Base-by-base conservation (phyloP, 2,888 invertebrate species). In the Carpatolechia fugitivella region DNA sequence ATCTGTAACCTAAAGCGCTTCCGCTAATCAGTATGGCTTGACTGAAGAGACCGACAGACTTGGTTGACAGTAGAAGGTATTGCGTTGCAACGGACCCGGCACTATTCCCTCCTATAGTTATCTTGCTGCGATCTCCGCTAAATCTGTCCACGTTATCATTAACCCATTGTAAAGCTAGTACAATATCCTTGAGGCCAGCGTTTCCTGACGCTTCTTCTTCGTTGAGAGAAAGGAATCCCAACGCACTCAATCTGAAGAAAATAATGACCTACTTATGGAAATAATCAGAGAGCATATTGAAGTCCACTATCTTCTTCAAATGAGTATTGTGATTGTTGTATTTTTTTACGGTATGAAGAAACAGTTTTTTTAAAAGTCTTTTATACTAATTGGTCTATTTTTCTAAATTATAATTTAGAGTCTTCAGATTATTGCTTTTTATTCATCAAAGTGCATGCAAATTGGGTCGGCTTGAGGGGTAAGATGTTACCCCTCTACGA, bases 41-140 rank as follows among this genome's bases (percentile, higher is more conserved):
- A 24, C 69, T 59, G 41, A 70, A 70, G n/a, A 69, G 62, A 52
- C 71, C 72, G 46, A 54, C 60, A 1, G 78, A 59, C 60, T 71
- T 63, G 11, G 71, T 65, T 1, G 78, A 69, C 18, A 82, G 52
- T 55, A 71, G 63, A 52, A 79, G 64, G 46, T 68, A 72, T 56
- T 80, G 76, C 11, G 66, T 69, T 53, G 76, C 61, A 1, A 69
- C 69, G 5, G 74, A 69, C 5, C 80, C 80, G 1, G 80, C 74
- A 47, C 80, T 80, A 52, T 76, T 64, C 1, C 80, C 82, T 3
- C 68, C 67, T 0, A 80, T 50, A 3, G 78, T 78, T 50, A 81
- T 63, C 49, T 57, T 67, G 6, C 63, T 58, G 1, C 59, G 60
- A 49, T 74, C 63, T 3, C 81, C 79, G 14, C 78, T 77, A 56